Base-by-base conservation (phyloP, 2,113 vertebrate genomes). In the Patagioenas fasciata region DNA sequence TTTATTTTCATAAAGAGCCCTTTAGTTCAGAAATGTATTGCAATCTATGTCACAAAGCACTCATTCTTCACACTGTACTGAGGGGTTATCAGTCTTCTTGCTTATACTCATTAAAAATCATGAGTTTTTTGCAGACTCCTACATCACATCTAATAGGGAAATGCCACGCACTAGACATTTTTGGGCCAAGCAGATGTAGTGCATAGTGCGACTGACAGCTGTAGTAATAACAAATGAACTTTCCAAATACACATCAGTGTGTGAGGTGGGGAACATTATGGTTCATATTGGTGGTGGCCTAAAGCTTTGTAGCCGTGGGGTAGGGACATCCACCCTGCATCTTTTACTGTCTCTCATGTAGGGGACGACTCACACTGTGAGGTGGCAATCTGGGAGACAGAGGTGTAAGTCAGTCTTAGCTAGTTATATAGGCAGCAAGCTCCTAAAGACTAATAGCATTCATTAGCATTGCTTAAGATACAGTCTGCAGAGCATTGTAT, bases 321-420 rank as follows among this genome's bases (percentile, higher is more conserved):
- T 17, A 44, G 20, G 24, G 21, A 20, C 83, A 44, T 0, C 7
- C 12, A 6, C 0, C 0, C 19, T 48, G 32, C 23, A 44, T 18
- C 26, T 73, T 9, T 67, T 67, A 47, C 3, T 29, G 32, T 56
- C 42, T 57, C 36, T 44, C 2, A 14, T 66, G 47, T 38, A 62
- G 53, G 42, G 38, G 89, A 18, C 51, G 34, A 60, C 89, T 87
- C 79, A 93, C 57, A 26, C 20, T 32, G 21, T 19, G 32, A 83
- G 70, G 4, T 34, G 14, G 85, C 36, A 8, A 5, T 67, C 48
- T 78, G 24, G 24, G 70, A 85, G 24, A 71, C 10, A 88, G 53
- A 79, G 32, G 17, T 34, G 9, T 36, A 80, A 71, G 42, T 79
- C 61, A 91, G 48, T 23, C 28, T 74, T 62, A 81, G 60, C 29